These are phyloP conservation scores for Polypterus senegalus DNA, from an alignment of 2,113 vertebrate species.

Conservation along the genomic window DNA sequence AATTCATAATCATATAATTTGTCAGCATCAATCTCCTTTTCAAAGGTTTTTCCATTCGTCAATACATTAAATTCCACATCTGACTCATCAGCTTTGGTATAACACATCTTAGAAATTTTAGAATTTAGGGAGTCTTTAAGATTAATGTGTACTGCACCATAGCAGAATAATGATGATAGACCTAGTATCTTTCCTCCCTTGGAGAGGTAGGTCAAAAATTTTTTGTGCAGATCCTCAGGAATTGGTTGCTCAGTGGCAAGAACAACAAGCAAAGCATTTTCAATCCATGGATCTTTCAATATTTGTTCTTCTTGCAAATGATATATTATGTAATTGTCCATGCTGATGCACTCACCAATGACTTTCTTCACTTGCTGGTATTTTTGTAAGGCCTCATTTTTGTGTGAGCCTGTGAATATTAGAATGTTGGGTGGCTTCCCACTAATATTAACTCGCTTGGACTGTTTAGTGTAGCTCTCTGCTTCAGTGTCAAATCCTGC, in stretches of 20 bases:
- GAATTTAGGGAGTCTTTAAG: constrained; percentile 18
- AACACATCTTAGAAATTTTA: constrained; percentile 45
- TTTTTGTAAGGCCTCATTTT: constrained; percentile 23
- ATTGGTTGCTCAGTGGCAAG: constrained; percentile 51
- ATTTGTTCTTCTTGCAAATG: constrained; percentile 54
- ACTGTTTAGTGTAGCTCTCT: neutral
- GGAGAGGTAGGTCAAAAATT: constrained; percentile 62
- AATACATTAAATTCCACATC: constrained; percentile 52
- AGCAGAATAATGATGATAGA: constrained; percentile 52
- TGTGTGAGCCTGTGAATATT: constrained; percentile 53
- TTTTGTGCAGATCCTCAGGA: constrained; percentile 34
- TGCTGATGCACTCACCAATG: constrained; percentile 57
- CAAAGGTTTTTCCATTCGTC: constrained; percentile 51
- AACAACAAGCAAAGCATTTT: constrained; percentile 66
- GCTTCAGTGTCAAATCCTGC: constrained; percentile 20
- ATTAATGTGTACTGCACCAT: constrained; percentile 48
- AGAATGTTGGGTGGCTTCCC: constrained; percentile 75
- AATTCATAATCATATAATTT: constrained; percentile 32
- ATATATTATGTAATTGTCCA: constrained; percentile 62
- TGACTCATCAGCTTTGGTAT: constrained; percentile 42
- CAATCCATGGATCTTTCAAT: constrained; percentile 68
- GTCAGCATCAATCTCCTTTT: constrained; percentile 27
- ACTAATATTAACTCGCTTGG: constrained; percentile 17
- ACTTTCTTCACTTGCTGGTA: constrained; percentile 42
- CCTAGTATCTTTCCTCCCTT: constrained; percentile 72